Evolutionary conservation across 1,140 invertebrate genomes (phyloP).

Genomic region (Homalodisca vitripennis): DNA sequence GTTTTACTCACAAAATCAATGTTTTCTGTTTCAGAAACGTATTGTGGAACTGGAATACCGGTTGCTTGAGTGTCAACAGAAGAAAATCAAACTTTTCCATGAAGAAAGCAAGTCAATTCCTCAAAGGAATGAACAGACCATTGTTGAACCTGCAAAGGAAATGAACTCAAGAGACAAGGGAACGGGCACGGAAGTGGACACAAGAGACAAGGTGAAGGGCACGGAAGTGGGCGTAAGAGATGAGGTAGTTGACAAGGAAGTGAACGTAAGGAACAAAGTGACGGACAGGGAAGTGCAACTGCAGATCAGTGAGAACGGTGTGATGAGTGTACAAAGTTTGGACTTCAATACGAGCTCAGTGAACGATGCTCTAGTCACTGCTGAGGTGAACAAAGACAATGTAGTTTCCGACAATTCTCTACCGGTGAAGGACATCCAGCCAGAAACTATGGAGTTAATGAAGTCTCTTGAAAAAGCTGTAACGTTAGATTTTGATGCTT

Average conservation of each 20-base stretch:
- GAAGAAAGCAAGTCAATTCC: slow-evolving; percentile 48
- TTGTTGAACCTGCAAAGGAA: neutral
- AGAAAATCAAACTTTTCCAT: slow-evolving; percentile 52
- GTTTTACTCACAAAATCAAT: neutral
- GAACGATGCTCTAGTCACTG: neutral
- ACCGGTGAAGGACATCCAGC: neutral
- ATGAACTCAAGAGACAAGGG: neutral
- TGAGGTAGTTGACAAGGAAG: neutral
- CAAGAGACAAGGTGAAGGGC: neutral
- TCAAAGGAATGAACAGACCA: slow-evolving; percentile 18
- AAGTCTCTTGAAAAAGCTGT: neutral
- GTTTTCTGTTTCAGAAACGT: slow-evolving; percentile 55
- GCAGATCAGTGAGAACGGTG: slow-evolving; percentile 66
- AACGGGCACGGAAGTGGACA: neutral
- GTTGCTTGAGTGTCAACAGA: slow-evolving; percentile 58
- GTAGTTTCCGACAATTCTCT: neutral
- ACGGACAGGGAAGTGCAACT: slow-evolving; percentile 59
- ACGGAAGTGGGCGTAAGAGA: neutral
- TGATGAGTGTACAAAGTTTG: slow-evolving; percentile 63
- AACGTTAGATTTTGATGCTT: neutral
- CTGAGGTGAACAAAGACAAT: neutral
- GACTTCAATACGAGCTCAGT: neutral
- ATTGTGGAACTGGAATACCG: slow-evolving; percentile 59
- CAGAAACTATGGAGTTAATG: neutral
- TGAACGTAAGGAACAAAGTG: neutral